Evolutionary conservation across 2,797 vertebrate species (phyloP), one percentile per base, ranked within the genome.

Genomic region (Ctenopoma multispine): DNA sequence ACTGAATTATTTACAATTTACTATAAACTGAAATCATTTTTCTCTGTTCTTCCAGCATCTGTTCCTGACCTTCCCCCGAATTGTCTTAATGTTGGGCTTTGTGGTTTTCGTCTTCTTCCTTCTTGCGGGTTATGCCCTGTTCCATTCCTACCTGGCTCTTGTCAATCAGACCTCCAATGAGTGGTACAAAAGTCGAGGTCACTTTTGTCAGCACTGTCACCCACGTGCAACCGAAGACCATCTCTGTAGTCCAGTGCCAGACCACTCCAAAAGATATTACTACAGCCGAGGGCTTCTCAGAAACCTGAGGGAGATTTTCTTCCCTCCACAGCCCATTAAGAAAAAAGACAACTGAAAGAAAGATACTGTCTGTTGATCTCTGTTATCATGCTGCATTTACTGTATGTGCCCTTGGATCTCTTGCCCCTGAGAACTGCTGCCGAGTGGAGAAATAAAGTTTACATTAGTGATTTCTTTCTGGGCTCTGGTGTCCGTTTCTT

Each of bases 131-230:
- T 99, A 99, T 49, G 88, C 92, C 21, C 80, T 94, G 81, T 99
- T 99, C 84, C 90, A 81, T 36, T 78, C 93, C 1, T 98, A 95
- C 71, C 80, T 99, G 90, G 93, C 91, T 20, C 65, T 96, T 51
- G 94, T 95, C 79, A 99, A 99, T 91, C 96, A 96, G 85, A 99
- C 98, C 1, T 94, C 95, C 54, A 97, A 98, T 0, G 97, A 99
- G 75, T 99, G 98, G 97, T 95, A 92, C 89, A 97, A 95, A 77
- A 87, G 89, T 14, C 85, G 92, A 74, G 90, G 92, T 34, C 63
- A 63, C 0, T 49, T 76, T 21, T 95, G 94, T 69, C 92, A 89
- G 54, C 89, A 92, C 82, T 94, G 94, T 77, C 87, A 85, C 36
- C 90, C 93, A 1, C 17, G 64, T 14, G 29, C 77, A 11, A 3